These are phyloP conservation scores for Anarrhichthys ocellatus DNA, from an alignment of 2,113 vertebrate genomes.

Conservation along the genomic window DNA sequence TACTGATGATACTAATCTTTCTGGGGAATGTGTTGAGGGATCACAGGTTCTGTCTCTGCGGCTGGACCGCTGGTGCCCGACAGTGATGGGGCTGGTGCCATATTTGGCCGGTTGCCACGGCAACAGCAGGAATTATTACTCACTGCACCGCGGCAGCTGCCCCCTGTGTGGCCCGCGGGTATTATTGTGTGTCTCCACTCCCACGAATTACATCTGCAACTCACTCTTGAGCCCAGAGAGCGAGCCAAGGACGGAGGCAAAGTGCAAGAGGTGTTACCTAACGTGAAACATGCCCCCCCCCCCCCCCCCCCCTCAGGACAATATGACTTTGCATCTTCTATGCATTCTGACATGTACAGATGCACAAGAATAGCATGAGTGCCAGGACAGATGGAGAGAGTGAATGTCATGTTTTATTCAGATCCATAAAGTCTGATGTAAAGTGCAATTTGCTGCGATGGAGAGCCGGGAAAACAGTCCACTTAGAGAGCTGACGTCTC, in stretches of 20 bases:
- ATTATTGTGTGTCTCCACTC: conserved; percentile 51
- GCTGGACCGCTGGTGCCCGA: conserved; percentile 6
- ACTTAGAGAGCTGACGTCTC: neutral
- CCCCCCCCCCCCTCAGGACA: neutral
- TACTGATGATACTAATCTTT: neutral
- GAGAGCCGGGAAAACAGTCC: neutral
- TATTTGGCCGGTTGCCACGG: conserved; percentile 64
- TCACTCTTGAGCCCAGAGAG: neutral
- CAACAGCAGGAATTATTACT: conserved; percentile 54
- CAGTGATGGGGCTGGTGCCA: conserved; percentile 14
- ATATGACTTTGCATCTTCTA: neutral
- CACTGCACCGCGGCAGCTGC: conserved; percentile 43
- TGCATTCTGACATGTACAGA: neutral
- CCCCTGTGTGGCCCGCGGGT: conserved; percentile 36
- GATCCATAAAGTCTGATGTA: neutral
- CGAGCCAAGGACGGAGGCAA: neutral
- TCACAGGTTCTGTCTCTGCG: neutral
- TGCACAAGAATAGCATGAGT: neutral
- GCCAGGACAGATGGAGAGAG: neutral
- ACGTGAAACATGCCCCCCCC: neutral
- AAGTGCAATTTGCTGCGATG: neutral
- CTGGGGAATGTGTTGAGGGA: neutral
- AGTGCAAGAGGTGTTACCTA: conserved; percentile 14
- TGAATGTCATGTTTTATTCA: conserved; percentile 42
- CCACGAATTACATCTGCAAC: conserved; percentile 42